Evolutionary conservation across 2,888 invertebrate genomes (phyloP), one percentile per base, ranked within the genome.

Genomic region (Drosophila infuscata): DNA sequence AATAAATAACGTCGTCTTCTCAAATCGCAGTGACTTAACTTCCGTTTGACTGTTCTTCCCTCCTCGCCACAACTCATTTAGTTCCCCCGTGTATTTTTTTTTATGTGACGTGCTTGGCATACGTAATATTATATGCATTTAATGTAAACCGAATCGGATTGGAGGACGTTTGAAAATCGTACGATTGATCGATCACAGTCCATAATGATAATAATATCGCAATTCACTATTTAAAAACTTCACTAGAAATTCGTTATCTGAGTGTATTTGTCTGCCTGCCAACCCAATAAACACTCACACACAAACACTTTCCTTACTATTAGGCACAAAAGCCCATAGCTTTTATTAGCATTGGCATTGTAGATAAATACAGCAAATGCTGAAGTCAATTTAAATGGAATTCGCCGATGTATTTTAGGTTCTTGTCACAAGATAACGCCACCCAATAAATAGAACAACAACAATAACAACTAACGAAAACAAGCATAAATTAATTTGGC

Each of bases 51-150:
- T 20, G 5, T 20, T 43, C 20, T 5, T 5, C 6, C 11, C 4
- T 12, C 36, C 3, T 7, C 36, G 12, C 3, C 32, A n/a, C 17
- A 5, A 4, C 5, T 20, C 41, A 11, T 8, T 12, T 20, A 4
- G 25, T 8, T 25, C 15, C 5, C 1, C 8, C 0, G 7, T 30
- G n/a, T 48, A 2, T 25, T 17, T n/a, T 7, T 7, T 12, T 48
- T 3, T 25, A 17, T 17, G 3, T 25, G 43, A 33, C 72, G 78
- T 81, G 64, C 58, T 61, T 64, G 48, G 69, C 65, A 69, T 84
- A 68, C 77, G 74, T 87, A 68, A 82, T 35, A 67, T 70, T 57
- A 83, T 79, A 84, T 33, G 53, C 65, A 43, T 60, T 56, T 35
- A 56, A 46, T 59, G 58, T 43, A 58, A 58, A 51, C 43, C 54